phyloP scores from a whole-genome alignment of 2,797 vertebrate species.

The Phoebastria nigripes region DNA sequence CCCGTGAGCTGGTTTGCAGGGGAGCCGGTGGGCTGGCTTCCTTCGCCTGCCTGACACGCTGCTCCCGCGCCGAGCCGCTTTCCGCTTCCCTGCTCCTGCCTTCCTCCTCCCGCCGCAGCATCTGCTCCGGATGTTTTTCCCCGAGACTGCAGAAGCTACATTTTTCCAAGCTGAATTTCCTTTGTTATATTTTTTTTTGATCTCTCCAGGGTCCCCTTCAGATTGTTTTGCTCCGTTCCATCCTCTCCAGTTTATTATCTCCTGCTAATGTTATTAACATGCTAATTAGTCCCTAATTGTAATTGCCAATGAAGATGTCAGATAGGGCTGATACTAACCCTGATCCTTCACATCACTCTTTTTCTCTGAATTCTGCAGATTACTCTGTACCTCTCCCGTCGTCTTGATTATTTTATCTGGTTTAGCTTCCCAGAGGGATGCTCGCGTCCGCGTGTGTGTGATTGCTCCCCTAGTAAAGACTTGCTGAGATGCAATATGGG shows the following conservation, averaged over 20 bases:
- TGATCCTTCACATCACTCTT: not conserved
- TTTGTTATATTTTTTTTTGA: not conserved
- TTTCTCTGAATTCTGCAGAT: not conserved
- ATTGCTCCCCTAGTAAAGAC: not conserved
- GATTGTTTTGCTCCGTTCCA: not conserved
- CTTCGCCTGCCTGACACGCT: accelerated
- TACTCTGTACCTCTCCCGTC: not conserved
- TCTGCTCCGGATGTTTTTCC: conserved; percentile 7
- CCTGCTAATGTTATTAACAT: conserved; percentile 5
- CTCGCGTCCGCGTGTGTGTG: accelerated
- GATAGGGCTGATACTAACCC: not conserved
- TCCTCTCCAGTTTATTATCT: conserved; percentile 11
- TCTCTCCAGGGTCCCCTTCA: not conserved
- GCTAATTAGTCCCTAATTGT: conserved; percentile 26
- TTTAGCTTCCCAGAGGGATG: not conserved
- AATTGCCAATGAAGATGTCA: conserved; percentile 36
- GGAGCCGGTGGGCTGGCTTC: not conserved
- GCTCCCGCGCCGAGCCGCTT: accelerated
- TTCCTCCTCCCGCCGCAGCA: not conserved
- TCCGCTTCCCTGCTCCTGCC: not conserved
- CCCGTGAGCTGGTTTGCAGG: not conserved
- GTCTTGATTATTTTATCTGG: not conserved
- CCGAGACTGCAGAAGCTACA: not conserved
- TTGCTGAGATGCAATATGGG: accelerated
- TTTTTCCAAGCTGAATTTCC: conserved; percentile 4